Evolutionary conservation across 2,888 invertebrate species (phyloP).

Genomic region (Rugalucina vietnamica): DNA sequence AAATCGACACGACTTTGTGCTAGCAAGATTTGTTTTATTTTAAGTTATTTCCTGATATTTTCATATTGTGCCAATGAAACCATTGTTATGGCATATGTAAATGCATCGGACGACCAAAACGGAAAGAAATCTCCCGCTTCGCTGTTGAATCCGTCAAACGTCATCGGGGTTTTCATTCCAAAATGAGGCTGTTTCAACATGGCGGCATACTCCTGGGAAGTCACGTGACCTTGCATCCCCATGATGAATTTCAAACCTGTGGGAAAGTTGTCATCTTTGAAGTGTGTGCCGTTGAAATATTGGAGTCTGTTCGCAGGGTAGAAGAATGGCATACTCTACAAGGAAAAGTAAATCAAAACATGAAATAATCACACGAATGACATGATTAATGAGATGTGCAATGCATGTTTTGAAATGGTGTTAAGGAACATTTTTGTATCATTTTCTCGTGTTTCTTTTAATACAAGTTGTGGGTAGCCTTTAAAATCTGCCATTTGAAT

Average conservation of each 20-base stretch:
- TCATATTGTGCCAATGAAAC: slow-evolving; percentile 64
- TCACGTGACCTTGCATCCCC: slow-evolving; percentile 62
- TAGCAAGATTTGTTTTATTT: neutral
- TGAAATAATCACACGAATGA: too few relatives aligned
- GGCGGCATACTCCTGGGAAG: slow-evolving; percentile 52
- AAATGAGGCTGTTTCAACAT: slow-evolving; percentile 65
- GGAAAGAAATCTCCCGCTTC: slow-evolving; percentile 62
- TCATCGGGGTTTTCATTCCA: slow-evolving; percentile 63
- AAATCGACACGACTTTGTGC: too few relatives aligned
- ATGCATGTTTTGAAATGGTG: too few relatives aligned
- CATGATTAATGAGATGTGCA: too few relatives aligned
- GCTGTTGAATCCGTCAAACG: slow-evolving; percentile 70
- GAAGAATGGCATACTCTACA: slow-evolving; percentile 67
- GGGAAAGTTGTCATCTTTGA: slow-evolving; percentile 47
- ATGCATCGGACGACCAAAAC: slow-evolving; percentile 71
- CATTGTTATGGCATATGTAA: slow-evolving; percentile 65
- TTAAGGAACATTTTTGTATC: too few relatives aligned
- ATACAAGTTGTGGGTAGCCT: too few relatives aligned
- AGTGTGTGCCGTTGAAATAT: slow-evolving; percentile 65
- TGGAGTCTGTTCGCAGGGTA: slow-evolving; percentile 68
- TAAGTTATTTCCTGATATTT: slow-evolving; percentile 33
- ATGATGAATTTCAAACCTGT: slow-evolving; percentile 44
- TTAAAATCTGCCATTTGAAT: too few relatives aligned
- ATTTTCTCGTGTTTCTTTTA: too few relatives aligned
- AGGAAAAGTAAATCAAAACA: neutral